Conservation (phyloP, 1,140 invertebrate genomes). For the Stegodyphus dumicola region DNA sequence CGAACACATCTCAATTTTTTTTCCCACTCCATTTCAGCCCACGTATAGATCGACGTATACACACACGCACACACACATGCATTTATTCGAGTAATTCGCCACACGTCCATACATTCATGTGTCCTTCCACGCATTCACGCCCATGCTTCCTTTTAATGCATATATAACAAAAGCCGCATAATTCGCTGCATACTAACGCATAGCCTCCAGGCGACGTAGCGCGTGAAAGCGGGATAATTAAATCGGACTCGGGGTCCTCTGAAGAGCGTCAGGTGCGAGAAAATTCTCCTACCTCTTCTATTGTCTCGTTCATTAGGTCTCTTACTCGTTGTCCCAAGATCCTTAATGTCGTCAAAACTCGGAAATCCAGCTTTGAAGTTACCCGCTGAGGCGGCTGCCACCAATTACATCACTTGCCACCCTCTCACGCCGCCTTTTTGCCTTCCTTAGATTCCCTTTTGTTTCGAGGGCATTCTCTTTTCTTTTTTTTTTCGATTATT, state of each 20-base stretch:
- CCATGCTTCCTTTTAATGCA: slow-evolving; percentile 31
- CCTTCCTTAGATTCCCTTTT: too few relatives aligned
- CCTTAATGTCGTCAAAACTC: slow-evolving; percentile 55
- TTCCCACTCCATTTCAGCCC: not conserved
- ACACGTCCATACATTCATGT: not conserved
- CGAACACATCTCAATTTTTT: slow-evolving; percentile 9
- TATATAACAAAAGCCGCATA: slow-evolving; percentile 24
- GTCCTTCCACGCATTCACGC: slow-evolving; percentile 1
- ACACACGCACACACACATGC: not conserved
- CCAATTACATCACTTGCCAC: slow-evolving; percentile 25
- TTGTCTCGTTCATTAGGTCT: slow-evolving; percentile 49
- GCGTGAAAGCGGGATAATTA: slow-evolving; percentile 36
- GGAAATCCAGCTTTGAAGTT: slow-evolving; percentile 45
- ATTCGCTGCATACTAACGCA: slow-evolving; percentile 54
- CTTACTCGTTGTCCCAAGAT: not conserved
- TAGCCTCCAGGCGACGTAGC: not conserved
- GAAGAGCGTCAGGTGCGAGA: slow-evolving; percentile 47
- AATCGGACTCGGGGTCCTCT: too few relatives aligned
- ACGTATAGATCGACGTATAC: not conserved
- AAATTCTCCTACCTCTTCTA: slow-evolving; percentile 15
- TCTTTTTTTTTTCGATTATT: too few relatives aligned
- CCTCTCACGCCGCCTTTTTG: not conserved
- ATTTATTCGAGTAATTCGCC: not conserved
- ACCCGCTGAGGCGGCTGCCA: not conserved
- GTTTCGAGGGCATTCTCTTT: too few relatives aligned